Percentiles rank a stretch among this genome's conserved stretches.
These are phyloP conservation scores for Lutraria lutraria DNA, from an alignment of 2,888 invertebrate species.

Conservation along the genomic window DNA sequence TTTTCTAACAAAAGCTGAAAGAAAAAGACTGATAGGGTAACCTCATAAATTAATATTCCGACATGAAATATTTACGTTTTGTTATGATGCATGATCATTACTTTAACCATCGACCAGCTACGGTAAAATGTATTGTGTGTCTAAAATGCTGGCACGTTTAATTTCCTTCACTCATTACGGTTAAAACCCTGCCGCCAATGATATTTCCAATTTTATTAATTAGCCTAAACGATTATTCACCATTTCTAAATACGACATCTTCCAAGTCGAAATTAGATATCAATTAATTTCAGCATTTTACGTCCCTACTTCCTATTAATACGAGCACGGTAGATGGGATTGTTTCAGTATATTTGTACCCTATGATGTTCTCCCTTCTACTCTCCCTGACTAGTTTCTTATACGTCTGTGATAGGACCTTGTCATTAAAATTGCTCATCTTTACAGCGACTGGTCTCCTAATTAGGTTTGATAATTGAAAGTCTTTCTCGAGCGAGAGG, in stretches of 20 bases:
- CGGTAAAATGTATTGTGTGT: background rate
- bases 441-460: slow-evolving; percentile 13
- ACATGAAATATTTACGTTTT: slow-evolving; percentile 6
- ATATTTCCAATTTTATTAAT: slow-evolving; percentile 4
- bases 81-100: background rate
- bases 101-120: background rate
- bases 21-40: background rate
- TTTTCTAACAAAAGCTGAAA: background rate
- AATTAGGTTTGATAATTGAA: slow-evolving; percentile 41
- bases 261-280: slow-evolving; percentile 34
- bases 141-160: background rate
- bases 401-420: slow-evolving; percentile 20
- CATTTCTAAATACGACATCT: slow-evolving; percentile 12
- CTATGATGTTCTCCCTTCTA: slow-evolving; percentile 4
- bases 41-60: slow-evolving; percentile 1
- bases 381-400: slow-evolving; percentile 27
- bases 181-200: background rate
- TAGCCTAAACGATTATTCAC: slow-evolving; percentile 14
- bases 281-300: slow-evolving; percentile 33
- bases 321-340: slow-evolving; percentile 31
- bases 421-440: slow-evolving; percentile 40
- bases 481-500: slow-evolving; percentile 29
- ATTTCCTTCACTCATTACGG: background rate
- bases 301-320: slow-evolving; percentile 41
- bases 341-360: slow-evolving; percentile 18